Evolutionary conservation across 30 jellyfish, hydroid and myxozoan species (phyloP), one percentile per base, ranked within the genome.

Genomic region (Turritopsis dohrnii): DNA sequence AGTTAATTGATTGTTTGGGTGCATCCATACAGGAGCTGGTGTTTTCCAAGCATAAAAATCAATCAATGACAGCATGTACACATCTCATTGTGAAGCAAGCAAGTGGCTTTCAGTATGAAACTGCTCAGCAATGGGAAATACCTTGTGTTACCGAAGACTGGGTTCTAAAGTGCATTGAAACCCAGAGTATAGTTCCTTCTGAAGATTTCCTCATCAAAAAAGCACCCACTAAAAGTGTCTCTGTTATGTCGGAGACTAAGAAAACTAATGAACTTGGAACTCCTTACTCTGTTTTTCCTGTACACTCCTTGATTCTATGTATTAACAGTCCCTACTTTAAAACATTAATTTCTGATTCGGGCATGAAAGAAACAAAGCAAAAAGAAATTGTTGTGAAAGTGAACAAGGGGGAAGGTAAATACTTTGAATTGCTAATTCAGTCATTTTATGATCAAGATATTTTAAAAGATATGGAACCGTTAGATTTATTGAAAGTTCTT

Each of bases 281-380:
- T 7, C 28, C 71, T 28, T 60, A 77, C 28, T 77, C 73, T 25
- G 28, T 19, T 21, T 82, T 82, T 18, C 89, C 89, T 1, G 89
- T 82, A 21, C 89, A 82, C 86, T n/a, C 83, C 1, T 52, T 82
- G 16, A 52, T 82, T n/a, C 29, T 82, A 24, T 82, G 89, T 71
- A 29, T 82, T 21, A 82, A 66, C 72, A 82, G 89, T 71, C 66
- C 74, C n/a, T 82, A 82, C 52, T 82, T 82, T 29, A 66, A 82
- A 29, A 65, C 21, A 28, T 71, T 82, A 29, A 25, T 82, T 29
- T 66, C 73, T 1, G 89, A 82, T 66, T 82, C 89, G 16, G 85
- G 84, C 21, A 82, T 65, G 74, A 66, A 71, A 28, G 89, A 72
- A 72, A 82, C 60, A 18, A 82, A 21, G 4, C 26, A 66, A 25